A percentile compares a stretch with the other conserved stretches of the same genome.
phyloP scores from a whole-genome alignment of 2,888 invertebrate species.

The Opisthograptis luteolata region DNA sequence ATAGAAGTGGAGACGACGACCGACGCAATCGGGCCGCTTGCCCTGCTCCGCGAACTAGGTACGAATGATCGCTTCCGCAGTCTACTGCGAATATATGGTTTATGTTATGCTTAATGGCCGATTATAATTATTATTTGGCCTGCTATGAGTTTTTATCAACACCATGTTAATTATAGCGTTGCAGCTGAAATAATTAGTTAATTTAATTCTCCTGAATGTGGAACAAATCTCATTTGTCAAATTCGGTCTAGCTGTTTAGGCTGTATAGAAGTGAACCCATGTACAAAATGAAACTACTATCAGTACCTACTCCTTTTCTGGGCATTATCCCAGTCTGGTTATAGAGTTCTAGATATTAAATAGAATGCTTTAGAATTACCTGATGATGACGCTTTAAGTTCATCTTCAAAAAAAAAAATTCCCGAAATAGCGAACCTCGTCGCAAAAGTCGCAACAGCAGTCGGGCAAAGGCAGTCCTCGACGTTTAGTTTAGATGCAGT shows the following conservation, averaged over 20 bases:
- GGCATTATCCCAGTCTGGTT: too few relatives aligned
- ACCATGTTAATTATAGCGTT: neutral
- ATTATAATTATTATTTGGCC: neutral
- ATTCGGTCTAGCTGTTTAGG: too few relatives aligned
- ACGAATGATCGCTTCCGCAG: conserved; percentile 73
- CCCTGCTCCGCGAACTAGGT: conserved; percentile 69
- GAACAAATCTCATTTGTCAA: too few relatives aligned
- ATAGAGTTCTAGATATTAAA: too few relatives aligned
- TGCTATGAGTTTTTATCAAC: too few relatives aligned
- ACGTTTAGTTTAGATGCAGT: conserved; percentile 76
- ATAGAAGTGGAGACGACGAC: conserved; percentile 78
- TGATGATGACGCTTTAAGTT: too few relatives aligned
- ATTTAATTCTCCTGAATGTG: too few relatives aligned
- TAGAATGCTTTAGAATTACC: neutral
- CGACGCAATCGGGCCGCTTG: conserved; percentile 65
- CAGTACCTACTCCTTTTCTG: too few relatives aligned
- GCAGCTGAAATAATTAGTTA: too few relatives aligned
- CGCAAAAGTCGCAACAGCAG: conserved; percentile 66
- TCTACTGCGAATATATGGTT: conserved; percentile 53
- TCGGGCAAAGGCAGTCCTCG: conserved; percentile 60
- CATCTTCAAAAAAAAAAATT: neutral
- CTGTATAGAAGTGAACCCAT: too few relatives aligned
- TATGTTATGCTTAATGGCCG: conserved; percentile 36
- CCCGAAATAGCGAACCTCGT: conserved; percentile 41
- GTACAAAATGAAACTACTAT: too few relatives aligned